A percentile compares a stretch with the other conserved stretches of the same genome.
phyloP scores from a whole-genome alignment of 2,113 vertebrate genomes.

The Forbesichthys papilliferus region DNA sequence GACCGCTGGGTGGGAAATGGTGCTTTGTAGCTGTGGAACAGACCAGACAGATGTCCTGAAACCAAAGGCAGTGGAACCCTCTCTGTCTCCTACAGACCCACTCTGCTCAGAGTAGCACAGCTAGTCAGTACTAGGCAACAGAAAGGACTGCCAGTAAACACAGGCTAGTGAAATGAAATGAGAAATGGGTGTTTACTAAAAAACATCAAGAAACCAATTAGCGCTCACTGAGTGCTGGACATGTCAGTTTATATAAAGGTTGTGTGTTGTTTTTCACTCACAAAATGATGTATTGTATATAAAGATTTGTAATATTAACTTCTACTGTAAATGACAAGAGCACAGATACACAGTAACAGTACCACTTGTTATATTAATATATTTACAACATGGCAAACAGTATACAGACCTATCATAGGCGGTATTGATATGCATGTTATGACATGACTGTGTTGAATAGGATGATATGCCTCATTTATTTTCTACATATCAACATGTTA shows the following conservation, averaged over 20 bases:
- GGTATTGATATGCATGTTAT: conserved; percentile 10
- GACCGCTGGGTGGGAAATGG: conserved; percentile 31
- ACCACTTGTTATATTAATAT: conserved; percentile 31
- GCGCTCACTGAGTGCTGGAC: conserved; percentile 37
- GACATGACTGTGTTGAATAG: conserved; percentile 39
- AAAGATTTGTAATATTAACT: conserved; percentile 49
- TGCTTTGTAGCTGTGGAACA: conserved; percentile 43
- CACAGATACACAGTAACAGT: conserved; percentile 21
- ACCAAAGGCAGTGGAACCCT: conserved; percentile 60
- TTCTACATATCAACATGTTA: conserved; percentile 32
- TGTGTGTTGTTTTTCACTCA: conserved; percentile 34
- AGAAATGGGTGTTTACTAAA: conserved; percentile 7
- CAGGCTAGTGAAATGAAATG: conserved; percentile 30
- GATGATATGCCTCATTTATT: conserved; percentile 35
- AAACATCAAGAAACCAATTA: conserved; percentile 1
- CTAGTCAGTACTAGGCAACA: conserved; percentile 43
- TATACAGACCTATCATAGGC: conserved; percentile 21
- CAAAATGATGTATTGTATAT: conserved; percentile 40
- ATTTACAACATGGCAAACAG: conserved; percentile 13
- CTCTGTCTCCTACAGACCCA: conserved; percentile 43
- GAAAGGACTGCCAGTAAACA: conserved; percentile 28
- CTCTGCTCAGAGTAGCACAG: conserved; percentile 48
- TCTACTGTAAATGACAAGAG: conserved; percentile 40
- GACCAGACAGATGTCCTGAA: conserved; percentile 36
- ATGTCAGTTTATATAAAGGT: conserved; percentile 48